phyloP scores from a whole-genome alignment of 2,888 invertebrate species.

The Oxytorus armatus region DNA sequence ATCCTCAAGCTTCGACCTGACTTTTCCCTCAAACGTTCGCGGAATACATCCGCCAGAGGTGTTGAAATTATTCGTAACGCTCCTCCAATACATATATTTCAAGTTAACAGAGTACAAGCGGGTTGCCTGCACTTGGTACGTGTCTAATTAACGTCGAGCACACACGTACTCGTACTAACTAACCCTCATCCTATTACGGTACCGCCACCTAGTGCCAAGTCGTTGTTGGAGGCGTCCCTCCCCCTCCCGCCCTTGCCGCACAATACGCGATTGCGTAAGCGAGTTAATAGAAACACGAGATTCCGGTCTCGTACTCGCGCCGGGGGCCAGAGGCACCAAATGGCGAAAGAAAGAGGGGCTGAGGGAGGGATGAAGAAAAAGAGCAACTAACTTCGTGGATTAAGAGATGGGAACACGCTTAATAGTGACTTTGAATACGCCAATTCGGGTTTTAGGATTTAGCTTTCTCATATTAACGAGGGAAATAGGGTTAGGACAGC shows the following conservation, averaged over 20 bases:
- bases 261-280: constrained; percentile 57
- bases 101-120: constrained; percentile 40
- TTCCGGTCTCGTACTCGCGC: constrained; percentile 50
- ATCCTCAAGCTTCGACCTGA: constrained; percentile 6
- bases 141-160: constrained; percentile 70
- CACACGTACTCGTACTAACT: constrained; percentile 68
- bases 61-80: constrained; percentile 66
- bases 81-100: constrained; percentile 22
- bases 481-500: too few species aligned
- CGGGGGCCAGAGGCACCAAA: constrained; percentile 3
- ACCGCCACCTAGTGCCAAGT: constrained; percentile 42
- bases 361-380: neutral
- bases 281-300: constrained; percentile 64
- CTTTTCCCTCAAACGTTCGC: constrained; percentile 8
- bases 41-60: constrained; percentile 62
- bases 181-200: constrained; percentile 64
- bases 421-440: neutral
- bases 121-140: constrained; percentile 61
- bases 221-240: constrained; percentile 28
- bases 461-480: too few species aligned
- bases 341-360: constrained; percentile 9
- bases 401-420: neutral
- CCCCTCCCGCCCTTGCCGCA: constrained; percentile 11
- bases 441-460: neutral
- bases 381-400: neutral